These are phyloP conservation scores for Leucoptera coffeella DNA, from an alignment of 2,888 invertebrate genomes.

Conservation along the genomic window DNA sequence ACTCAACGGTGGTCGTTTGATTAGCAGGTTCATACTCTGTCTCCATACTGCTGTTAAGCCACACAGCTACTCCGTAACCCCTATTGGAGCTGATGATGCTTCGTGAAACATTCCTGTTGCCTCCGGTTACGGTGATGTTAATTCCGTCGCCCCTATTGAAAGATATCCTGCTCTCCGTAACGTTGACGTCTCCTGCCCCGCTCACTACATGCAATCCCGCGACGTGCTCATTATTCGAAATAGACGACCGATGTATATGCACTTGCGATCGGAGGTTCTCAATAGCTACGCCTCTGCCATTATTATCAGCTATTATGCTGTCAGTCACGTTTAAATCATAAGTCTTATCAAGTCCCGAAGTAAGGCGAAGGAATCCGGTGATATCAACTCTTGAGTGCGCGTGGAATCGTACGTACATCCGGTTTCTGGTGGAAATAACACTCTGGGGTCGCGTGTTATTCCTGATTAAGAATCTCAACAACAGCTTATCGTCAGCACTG, in stretches of 20 bases:
- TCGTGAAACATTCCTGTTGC: slow-evolving; percentile 84
- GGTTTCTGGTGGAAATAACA: slow-evolving; percentile 73
- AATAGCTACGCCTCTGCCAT: slow-evolving; percentile 90
- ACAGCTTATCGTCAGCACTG: slow-evolving; percentile 60
- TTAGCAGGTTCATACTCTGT: slow-evolving; percentile 75
- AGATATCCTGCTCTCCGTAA: slow-evolving; percentile 84
- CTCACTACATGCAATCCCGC: slow-evolving; percentile 86
- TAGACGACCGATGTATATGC: slow-evolving; percentile 75
- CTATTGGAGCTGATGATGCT: slow-evolving; percentile 81
- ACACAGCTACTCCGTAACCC: slow-evolving; percentile 83
- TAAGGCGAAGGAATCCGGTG: slow-evolving; percentile 71
- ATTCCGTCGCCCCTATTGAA: slow-evolving; percentile 92
- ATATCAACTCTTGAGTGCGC: slow-evolving; percentile 69
- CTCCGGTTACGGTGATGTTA: slow-evolving; percentile 93
- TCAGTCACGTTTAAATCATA: slow-evolving; percentile 85
- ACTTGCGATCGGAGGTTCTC: slow-evolving; percentile 86
- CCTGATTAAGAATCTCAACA: slow-evolving; percentile 66
- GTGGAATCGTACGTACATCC: slow-evolving; percentile 72
- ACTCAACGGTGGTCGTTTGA: slow-evolving; percentile 81
- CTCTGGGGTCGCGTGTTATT: slow-evolving; percentile 88
- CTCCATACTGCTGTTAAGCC: slow-evolving; percentile 79
- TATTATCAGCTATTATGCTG: slow-evolving; percentile 81
- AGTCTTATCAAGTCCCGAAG: slow-evolving; percentile 69
- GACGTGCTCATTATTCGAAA: slow-evolving; percentile 83
- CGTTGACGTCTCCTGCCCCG: slow-evolving; percentile 91